Evolutionary conservation across 2,797 vertebrate species (phyloP), one percentile per base, ranked within the genome.

Genomic region (Tauraco hartlaubi): DNA sequence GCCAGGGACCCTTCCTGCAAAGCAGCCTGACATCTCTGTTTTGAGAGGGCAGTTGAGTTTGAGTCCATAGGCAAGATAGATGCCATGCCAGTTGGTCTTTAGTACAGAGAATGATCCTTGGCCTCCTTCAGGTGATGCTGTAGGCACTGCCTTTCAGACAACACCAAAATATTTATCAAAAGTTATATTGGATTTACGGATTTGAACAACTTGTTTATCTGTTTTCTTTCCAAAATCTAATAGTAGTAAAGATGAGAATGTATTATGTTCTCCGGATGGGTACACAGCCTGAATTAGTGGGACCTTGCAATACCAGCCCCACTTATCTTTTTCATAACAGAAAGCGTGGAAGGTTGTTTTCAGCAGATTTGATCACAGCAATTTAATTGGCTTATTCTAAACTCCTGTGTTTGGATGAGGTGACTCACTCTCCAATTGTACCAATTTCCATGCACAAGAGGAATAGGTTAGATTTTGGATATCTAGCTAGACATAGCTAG

Each of bases 141-240:
- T 31, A 77, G 56, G 33, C 63, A 39, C 33, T 56, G 44, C 28
- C 31, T 88, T 71, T 77, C 58, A 85, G 81, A 79, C 5, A 77
- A 26, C 44, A 85, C 5, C 11, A 64, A 85, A 90, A 43, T 64
- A 85, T 74, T 77, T 88, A 64, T 78, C 54, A n/a, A n/a, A 92
- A 64, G 9, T 90, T 80, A 5, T n/a, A 69, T 39, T 41, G 71
- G 33, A 61, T 85, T 82, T 64, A 91, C 28, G 52, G 48, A 69
- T 78, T 85, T 15, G 81, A 73, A 37, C 26, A 88, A 51, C 25
- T 59, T 67, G 25, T 64, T 68, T 61, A 66, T 66, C 37, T 11
- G 0, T 56, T 73, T 88, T 48, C 37, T 77, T 85, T 81, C 56
- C 66, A 56, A 92, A 94, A 39, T 8, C 8, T 56, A 64, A 39